Conservation (phyloP, 2,113 vertebrate genomes). For the Jacana jacana region DNA sequence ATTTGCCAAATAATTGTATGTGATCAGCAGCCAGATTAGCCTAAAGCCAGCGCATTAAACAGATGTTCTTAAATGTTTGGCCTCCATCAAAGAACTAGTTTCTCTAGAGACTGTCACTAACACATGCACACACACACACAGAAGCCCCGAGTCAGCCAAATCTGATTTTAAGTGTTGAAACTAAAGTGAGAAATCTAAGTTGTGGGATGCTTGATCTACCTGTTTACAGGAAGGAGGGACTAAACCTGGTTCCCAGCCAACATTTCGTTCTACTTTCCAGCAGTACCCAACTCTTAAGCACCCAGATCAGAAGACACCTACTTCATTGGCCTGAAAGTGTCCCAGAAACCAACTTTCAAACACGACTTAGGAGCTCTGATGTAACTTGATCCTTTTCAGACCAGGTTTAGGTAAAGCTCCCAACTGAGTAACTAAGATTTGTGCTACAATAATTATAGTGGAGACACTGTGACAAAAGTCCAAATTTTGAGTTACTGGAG, state of each 20-base stretch:
- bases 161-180: neutral
- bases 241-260: neutral
- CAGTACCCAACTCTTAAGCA: neutral
- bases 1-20: slow-evolving; percentile 16
- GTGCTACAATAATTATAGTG: neutral
- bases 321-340: neutral
- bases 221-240: neutral
- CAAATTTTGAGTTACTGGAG: neutral
- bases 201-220: neutral
- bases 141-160: neutral
- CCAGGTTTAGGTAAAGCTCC: neutral
- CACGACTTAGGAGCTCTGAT: rapidly evolving
- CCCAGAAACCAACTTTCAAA: neutral
- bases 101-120: neutral
- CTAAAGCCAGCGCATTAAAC: neutral
- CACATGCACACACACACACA: neutral
- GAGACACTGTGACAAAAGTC: neutral
- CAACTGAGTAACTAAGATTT: neutral
- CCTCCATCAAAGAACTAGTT: neutral
- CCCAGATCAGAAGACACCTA: neutral
- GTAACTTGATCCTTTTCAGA: neutral
- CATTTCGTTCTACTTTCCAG: neutral
- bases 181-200: neutral
- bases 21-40: slow-evolving; percentile 49
- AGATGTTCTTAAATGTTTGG: neutral